A percentile compares a stretch with the other conserved stretches of the same genome.
Evolutionary conservation across 2,113 vertebrate species (phyloP).

Genomic region (Peromyscus californicus): DNA sequence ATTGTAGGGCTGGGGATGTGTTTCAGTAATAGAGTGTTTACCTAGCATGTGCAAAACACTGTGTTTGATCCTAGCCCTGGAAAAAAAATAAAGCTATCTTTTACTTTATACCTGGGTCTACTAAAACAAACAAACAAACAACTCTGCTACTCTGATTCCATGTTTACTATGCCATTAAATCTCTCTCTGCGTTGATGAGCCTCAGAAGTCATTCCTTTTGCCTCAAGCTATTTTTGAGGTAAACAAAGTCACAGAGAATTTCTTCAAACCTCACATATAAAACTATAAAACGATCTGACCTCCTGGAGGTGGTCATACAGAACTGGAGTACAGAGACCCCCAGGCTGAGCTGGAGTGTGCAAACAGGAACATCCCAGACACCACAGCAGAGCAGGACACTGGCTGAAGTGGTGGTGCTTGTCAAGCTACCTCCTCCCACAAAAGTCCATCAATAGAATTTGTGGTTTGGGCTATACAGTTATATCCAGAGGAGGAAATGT

Average conservation of each 20-base stretch:
- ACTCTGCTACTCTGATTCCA: not conserved
- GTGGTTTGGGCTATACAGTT: constrained; percentile 10
- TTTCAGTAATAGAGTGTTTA: not conserved
- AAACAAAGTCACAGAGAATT: constrained; percentile 40
- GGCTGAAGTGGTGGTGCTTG: too few relatives aligned
- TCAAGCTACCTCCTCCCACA: not conserved
- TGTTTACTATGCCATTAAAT: not conserved
- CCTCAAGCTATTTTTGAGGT: constrained; percentile 28
- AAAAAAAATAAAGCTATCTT: not conserved
- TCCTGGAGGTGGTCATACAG: not conserved
- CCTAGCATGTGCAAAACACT: not conserved
- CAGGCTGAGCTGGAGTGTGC: not conserved
- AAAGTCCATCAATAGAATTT: not conserved
- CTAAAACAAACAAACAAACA: not conserved
- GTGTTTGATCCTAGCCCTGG: too few relatives aligned
- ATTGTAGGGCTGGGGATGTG: not conserved
- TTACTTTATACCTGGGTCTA: not conserved
- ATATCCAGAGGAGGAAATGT: not conserved
- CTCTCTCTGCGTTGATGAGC: not conserved
- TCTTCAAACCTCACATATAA: not conserved
- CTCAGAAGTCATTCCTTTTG: not conserved
- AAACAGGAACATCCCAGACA: not conserved
- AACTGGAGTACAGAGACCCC: not conserved
- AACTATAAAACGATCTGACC: not conserved
- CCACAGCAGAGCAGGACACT: not conserved